phyloP scores from a whole-genome alignment of 1,140 invertebrate species.

The Rhizoglyphus robini region DNA sequence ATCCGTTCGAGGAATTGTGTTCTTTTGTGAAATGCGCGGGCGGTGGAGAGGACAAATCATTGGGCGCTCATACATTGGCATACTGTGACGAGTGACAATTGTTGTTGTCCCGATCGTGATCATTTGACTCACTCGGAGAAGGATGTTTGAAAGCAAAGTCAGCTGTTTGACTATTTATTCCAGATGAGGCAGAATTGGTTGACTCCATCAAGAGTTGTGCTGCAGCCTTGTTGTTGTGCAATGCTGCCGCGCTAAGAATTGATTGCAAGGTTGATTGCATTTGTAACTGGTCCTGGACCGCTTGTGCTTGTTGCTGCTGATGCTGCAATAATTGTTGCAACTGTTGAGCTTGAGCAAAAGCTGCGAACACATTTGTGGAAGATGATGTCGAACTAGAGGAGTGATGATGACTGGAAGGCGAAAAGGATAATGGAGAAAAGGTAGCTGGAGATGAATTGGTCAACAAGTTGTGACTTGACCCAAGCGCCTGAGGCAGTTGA shows the following conservation, averaged over 20 bases:
- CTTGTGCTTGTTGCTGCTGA: background rate
- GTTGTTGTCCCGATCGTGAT: background rate
- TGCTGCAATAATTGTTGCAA: background rate
- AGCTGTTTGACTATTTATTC: background rate
- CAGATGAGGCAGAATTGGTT: background rate
- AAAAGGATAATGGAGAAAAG: constrained; percentile 4
- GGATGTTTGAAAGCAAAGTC: background rate
- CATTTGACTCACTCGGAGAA: background rate
- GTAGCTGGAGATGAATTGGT: background rate
- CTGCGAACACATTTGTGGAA: background rate
- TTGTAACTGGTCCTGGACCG: background rate
- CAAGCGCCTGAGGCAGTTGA: background rate
- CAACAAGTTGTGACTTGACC: background rate
- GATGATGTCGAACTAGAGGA: background rate
- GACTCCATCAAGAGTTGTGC: background rate
- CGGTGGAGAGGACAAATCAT: background rate
- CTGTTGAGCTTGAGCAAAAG: constrained; percentile 5
- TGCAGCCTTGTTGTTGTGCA: background rate
- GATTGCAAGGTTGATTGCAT: background rate
- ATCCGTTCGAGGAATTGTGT: background rate
- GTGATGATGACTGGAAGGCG: background rate
- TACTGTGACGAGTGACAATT: background rate
- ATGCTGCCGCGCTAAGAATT: background rate
- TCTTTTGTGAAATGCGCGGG: too few species aligned
- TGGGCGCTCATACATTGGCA: too few species aligned